phyloP scores from a whole-genome alignment of 1,140 invertebrate species.

The Euura lappo region DNA sequence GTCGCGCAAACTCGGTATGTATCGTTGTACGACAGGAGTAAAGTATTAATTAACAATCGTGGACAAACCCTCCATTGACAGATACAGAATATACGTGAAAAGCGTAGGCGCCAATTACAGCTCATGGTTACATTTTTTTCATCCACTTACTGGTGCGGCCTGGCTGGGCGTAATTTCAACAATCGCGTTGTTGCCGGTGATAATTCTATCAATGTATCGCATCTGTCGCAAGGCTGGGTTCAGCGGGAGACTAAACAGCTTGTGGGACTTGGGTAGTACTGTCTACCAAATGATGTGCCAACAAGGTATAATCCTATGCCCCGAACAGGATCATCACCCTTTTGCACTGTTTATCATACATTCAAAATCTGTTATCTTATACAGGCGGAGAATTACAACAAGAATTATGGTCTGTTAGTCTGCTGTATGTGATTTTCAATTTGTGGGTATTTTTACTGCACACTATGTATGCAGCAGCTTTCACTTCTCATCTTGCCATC shows the following conservation, averaged over 20 bases:
- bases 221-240: background rate
- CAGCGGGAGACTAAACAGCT: background rate
- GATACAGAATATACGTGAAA: too few relatives aligned
- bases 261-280: background rate
- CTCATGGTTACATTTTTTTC: background rate
- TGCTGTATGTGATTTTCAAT: background rate
- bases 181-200: background rate
- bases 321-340: background rate
- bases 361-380: background rate
- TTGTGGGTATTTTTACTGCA: background rate
- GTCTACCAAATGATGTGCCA: background rate
- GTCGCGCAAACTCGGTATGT: background rate
- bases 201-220: background rate
- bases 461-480: conserved; percentile 1
- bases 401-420: background rate
- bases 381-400: background rate
- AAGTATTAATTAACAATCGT: background rate
- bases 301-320: background rate
- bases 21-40: background rate
- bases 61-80: background rate
- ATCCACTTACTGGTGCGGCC: background rate
- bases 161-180: background rate
- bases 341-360: background rate
- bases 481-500: background rate
- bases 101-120: background rate